Evolutionary conservation across 2,888 invertebrate genomes (phyloP).

Genomic region (Iphiclides podalirius): DNA sequence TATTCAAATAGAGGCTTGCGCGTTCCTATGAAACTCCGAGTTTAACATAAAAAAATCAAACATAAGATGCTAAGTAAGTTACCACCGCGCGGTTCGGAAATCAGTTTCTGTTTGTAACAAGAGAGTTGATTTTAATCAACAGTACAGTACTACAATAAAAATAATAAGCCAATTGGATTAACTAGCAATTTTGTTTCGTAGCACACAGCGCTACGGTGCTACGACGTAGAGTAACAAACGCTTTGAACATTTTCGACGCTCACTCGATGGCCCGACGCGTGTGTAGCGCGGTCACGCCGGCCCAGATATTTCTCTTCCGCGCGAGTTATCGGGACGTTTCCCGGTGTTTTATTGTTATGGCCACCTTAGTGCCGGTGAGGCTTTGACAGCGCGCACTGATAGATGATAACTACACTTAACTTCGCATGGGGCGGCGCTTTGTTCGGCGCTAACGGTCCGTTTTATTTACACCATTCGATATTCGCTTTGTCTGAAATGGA

Average conservation of each 20-base stretch:
- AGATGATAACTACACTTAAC: constrained; percentile 21
- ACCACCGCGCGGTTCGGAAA: no score
- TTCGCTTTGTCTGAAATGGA: constrained; percentile 8
- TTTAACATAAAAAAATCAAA: no score
- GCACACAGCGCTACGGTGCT: no score
- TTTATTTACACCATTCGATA: constrained; percentile 15
- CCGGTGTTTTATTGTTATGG: constrained; percentile 40
- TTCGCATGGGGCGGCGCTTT: constrained; percentile 14
- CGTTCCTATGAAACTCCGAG: no score
- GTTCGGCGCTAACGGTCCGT: constrained; percentile 15
- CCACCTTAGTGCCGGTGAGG: constrained; percentile 25
- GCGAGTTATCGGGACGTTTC: constrained; percentile 32
- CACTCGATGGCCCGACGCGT: constrained; percentile 21
- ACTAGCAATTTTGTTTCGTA: no score
- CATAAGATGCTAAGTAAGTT: no score
- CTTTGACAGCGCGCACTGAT: constrained; percentile 17
- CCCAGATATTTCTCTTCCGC: constrained; percentile 44
- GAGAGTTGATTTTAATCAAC: no score
- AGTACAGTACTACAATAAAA: no score
- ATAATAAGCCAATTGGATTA: no score
- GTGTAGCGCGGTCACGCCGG: constrained; percentile 23
- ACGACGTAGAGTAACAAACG: background rate
- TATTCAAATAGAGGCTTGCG: no score
- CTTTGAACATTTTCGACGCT: background rate
- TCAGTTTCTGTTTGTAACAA: no score